These are phyloP conservation scores for Acrocephalus scirpaceus DNA, from an alignment of 2,797 vertebrate species.

Conservation along the genomic window DNA sequence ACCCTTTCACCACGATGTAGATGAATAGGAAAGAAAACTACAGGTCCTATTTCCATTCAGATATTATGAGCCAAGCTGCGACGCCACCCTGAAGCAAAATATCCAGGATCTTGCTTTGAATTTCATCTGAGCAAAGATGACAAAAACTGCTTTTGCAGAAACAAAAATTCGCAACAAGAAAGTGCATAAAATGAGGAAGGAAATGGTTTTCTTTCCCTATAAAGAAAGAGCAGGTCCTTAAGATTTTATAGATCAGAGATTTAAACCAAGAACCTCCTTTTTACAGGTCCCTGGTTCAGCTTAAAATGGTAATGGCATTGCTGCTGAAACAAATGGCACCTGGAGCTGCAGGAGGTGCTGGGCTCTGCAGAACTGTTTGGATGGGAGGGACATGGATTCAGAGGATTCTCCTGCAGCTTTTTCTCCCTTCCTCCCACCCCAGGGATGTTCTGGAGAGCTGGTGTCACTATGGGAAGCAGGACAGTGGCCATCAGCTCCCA, in stretches of 20 bases:
- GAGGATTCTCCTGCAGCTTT: background rate
- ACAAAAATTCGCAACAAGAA: background rate
- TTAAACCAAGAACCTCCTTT: constrained; percentile 19
- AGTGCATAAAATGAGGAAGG: constrained; percentile 26
- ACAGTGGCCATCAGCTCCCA: fast-evolving
- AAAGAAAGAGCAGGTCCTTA: constrained; percentile 12
- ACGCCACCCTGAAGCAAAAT: background rate
- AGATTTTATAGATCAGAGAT: constrained; percentile 38
- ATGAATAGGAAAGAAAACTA: background rate
- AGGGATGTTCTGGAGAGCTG: background rate
- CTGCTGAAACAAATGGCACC: background rate
- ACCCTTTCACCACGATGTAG: background rate
- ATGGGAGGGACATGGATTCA: fast-evolving
- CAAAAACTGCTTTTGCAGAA: constrained; percentile 31
- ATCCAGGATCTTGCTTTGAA: background rate
- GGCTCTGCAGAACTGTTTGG: background rate
- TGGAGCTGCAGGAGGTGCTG: background rate
- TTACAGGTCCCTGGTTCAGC: constrained; percentile 6
- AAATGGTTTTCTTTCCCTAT: constrained; percentile 28
- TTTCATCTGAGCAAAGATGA: background rate
- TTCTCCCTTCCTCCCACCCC: background rate
- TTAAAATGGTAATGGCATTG: background rate
- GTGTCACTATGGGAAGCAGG: fast-evolving
- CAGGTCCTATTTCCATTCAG: background rate
- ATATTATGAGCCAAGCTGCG: background rate